These are phyloP conservation scores for Nemopilema nomurai DNA, from an alignment of 30 jellyfish, hydroid and myxozoan species.

Conservation along the genomic window DNA sequence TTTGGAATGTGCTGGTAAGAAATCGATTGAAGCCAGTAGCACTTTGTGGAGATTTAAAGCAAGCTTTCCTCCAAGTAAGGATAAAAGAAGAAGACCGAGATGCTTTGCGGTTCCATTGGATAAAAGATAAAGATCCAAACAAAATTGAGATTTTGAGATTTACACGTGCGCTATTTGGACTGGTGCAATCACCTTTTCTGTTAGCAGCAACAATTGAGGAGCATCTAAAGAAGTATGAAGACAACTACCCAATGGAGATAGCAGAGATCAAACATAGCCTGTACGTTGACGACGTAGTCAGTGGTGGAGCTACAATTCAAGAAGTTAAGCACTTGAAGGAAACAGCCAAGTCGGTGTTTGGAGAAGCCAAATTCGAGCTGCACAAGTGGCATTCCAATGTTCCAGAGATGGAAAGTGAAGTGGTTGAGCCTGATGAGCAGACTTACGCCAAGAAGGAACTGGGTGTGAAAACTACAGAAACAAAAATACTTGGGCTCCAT, in stretches of 20 bases:
- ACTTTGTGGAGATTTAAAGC: slow-evolving; percentile 50
- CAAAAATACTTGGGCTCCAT: slow-evolving; percentile 57
- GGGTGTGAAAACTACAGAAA: slow-evolving; percentile 58
- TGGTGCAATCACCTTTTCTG: slow-evolving; percentile 70
- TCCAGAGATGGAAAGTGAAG: slow-evolving; percentile 51
- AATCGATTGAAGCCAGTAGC: slow-evolving; percentile 38
- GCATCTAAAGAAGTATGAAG: slow-evolving; percentile 41
- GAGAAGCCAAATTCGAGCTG: slow-evolving; percentile 54
- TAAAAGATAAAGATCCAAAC: slow-evolving; percentile 12
- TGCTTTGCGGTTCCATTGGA: slow-evolving; percentile 34
- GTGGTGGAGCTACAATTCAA: slow-evolving; percentile 35
- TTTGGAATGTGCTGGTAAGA: slow-evolving; percentile 48
- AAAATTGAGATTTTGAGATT: slow-evolving; percentile 27
- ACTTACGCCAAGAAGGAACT: slow-evolving; percentile 56
- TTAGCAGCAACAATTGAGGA: slow-evolving; percentile 52
- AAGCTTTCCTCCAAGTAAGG: slow-evolving; percentile 55
- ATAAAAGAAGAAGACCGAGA: slow-evolving; percentile 51
- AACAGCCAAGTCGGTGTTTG: slow-evolving; percentile 30
- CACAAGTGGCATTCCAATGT: slow-evolving; percentile 78
- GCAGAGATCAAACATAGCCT: slow-evolving; percentile 41
- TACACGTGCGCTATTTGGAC: slow-evolving; percentile 57
- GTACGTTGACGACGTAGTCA: slow-evolving; percentile 67
- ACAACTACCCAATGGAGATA: slow-evolving; percentile 25
- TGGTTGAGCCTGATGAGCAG: slow-evolving; percentile 6
- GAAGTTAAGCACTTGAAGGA: slow-evolving; percentile 29